Evolutionary conservation across 1,140 invertebrate genomes (phyloP), one percentile per base, ranked within the genome.

Genomic region (Drosophila athabasca): DNA sequence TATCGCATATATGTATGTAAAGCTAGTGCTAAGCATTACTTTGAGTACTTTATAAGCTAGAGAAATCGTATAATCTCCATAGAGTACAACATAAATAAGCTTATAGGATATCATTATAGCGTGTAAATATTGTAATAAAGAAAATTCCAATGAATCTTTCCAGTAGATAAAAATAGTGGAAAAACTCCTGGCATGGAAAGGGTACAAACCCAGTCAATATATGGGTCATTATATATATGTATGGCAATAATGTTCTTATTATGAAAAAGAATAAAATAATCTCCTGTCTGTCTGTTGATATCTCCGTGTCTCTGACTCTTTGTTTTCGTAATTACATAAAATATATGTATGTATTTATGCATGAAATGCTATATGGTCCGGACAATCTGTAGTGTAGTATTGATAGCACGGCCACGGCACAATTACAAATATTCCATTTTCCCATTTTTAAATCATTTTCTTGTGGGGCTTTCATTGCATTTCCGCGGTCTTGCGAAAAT

Each of bases 401-500:
- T 59, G 54, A 39, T 57, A 39, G 35, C 11, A 39, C 22, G 45
- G 24, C 50, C 59, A 39, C 15, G 52, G 39, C 68, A 59, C 62
- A 26, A 57, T 45, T 70, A 69, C 68, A 39, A 39, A 39, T 39
- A 39, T 39, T 39, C 3, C 35, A 39, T 39, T 39, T 39, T 39
- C 35, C 5, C 35, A 13, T 39, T 61, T 61, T 61, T 66, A 45
- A 62, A 59, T 62, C 74, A 83, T 78, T 70, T 39, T 75, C 65
- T 71, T 66, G 53, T 26, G n/a, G 19, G 24, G 58, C 65, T 61
- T 59, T 31, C 54, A 61, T 49, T 62, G 41, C 54, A 58, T 49
- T 62, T 73, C 55, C 43, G 44, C 44, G 61, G 29, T 82, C 66
- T 87, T 78, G 83, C 70, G 64, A 78, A 83, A 79, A 73, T 55